phyloP scores from a whole-genome alignment of 2,113 vertebrate species.

The Hippocampus barbouri region DNA sequence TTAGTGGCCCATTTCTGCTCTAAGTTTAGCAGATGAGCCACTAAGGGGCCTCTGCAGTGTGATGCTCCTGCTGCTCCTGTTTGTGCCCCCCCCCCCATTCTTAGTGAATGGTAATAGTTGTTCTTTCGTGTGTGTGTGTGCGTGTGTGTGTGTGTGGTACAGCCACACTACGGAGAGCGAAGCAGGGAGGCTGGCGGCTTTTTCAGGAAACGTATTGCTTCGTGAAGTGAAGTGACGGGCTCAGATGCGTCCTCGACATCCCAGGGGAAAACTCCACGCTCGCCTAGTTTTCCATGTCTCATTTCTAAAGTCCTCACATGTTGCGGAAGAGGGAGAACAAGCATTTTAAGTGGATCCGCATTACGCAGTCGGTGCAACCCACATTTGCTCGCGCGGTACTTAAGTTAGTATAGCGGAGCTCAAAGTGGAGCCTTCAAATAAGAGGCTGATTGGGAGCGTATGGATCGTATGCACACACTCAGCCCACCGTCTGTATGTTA shows the following conservation, averaged over 20 bases:
- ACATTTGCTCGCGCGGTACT: neutral
- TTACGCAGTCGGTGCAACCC: neutral
- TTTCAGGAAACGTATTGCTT: conserved; percentile 14
- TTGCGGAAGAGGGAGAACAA: neutral
- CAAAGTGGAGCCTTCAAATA: neutral
- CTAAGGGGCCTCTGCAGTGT: conserved; percentile 54
- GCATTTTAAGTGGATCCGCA: neutral
- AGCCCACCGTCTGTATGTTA: no score
- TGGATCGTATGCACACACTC: no score
- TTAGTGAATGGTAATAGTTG: conserved; percentile 31
- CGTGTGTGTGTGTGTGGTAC: conserved; percentile 8
- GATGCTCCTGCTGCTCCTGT: conserved; percentile 47
- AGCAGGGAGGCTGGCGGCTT: conserved; percentile 22
- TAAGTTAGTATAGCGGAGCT: neutral
- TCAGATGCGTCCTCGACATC: neutral
- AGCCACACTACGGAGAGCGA: conserved; percentile 19
- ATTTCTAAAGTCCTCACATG: neutral
- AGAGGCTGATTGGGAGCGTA: neutral
- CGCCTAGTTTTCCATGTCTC: neutral
- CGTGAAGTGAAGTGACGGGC: conserved; percentile 9
- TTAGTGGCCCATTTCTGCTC: conserved; percentile 67
- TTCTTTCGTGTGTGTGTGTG: conserved; percentile 8
- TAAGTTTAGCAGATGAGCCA: conserved; percentile 60
- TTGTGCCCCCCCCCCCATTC: conserved; percentile 42
- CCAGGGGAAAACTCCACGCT: neutral